These are phyloP conservation scores for Phataginus tetradactyla DNA, from an alignment of 2,797 vertebrate genomes.

Conservation along the genomic window DNA sequence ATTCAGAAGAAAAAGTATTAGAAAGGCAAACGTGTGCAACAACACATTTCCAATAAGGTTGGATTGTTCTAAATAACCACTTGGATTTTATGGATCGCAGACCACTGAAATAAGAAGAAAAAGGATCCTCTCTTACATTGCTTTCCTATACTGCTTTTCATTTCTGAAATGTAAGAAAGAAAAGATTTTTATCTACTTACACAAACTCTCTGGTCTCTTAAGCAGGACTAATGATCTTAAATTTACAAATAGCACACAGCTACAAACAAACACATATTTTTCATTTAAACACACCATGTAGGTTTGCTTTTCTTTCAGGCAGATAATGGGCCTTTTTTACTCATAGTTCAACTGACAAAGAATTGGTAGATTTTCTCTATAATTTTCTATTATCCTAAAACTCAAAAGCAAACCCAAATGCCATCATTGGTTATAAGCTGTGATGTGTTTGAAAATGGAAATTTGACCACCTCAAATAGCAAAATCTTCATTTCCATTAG, in stretches of 20 bases:
- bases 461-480: slow-evolving; percentile 88
- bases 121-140: neutral
- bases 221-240: slow-evolving; percentile 58
- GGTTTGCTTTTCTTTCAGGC: slow-evolving; percentile 78
- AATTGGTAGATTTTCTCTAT: slow-evolving; percentile 87
- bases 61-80: slow-evolving; percentile 56
- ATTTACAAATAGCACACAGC: slow-evolving; percentile 69
- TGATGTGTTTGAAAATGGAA: slow-evolving; percentile 89
- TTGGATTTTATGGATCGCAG: neutral
- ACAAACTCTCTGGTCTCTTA: neutral
- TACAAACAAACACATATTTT: slow-evolving; percentile 84
- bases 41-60: slow-evolving; percentile 42
- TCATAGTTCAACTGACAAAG: slow-evolving; percentile 85
- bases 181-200: slow-evolving; percentile 29
- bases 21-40: slow-evolving; percentile 38
- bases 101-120: neutral
- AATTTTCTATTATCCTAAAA: slow-evolving; percentile 89
- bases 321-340: slow-evolving; percentile 78
- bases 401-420: slow-evolving; percentile 88
- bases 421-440: slow-evolving; percentile 86
- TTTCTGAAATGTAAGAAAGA: neutral
- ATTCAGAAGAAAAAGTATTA: slow-evolving; percentile 41
- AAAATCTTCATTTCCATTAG: slow-evolving; percentile 88
- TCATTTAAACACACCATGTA: slow-evolving; percentile 79
- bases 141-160: neutral